Conservation (phyloP, 2,888 invertebrate genomes). For the Stegana nigrithorax region DNA sequence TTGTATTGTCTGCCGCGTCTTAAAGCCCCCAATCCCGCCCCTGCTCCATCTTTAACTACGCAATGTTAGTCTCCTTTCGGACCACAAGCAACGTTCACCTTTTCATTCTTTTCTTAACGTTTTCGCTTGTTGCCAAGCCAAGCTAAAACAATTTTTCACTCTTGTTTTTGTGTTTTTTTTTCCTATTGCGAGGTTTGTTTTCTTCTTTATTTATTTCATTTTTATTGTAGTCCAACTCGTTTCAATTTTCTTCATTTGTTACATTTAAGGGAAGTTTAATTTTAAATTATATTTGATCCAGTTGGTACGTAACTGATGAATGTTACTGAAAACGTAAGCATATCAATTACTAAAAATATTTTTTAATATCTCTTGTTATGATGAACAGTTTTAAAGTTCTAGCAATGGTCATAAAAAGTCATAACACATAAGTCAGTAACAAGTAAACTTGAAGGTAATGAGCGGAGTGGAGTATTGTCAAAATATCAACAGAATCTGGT, state of each 20-base stretch:
- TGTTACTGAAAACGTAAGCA: no score
- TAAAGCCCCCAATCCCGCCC: no score
- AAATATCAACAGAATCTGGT: no score
- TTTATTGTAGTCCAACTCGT: slow-evolving; percentile 55
- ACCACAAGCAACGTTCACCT: no score
- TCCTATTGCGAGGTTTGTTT: slow-evolving; percentile 17
- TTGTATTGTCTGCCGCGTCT: slow-evolving; percentile 28
- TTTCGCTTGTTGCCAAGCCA: slow-evolving; percentile 8
- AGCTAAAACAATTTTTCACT: slow-evolving; percentile 10
- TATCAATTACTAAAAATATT: no score
- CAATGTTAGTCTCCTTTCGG: not conserved
- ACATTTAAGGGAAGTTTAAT: slow-evolving; percentile 58
- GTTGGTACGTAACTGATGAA: no score
- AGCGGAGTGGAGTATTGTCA: no score
- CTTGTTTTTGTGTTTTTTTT: not conserved
- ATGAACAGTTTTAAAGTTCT: no score
- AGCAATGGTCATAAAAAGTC: no score
- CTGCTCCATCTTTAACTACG: not conserved
- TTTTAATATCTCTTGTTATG: no score
- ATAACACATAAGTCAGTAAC: no score
- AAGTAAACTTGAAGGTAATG: no score
- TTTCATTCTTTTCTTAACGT: not conserved
- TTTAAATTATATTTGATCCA: slow-evolving; percentile 60
- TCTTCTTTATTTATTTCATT: slow-evolving; percentile 19
- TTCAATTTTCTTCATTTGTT: slow-evolving; percentile 58